Base-by-base conservation (phyloP, 2,888 invertebrate genomes). In the Leucophenga maculata region DNA sequence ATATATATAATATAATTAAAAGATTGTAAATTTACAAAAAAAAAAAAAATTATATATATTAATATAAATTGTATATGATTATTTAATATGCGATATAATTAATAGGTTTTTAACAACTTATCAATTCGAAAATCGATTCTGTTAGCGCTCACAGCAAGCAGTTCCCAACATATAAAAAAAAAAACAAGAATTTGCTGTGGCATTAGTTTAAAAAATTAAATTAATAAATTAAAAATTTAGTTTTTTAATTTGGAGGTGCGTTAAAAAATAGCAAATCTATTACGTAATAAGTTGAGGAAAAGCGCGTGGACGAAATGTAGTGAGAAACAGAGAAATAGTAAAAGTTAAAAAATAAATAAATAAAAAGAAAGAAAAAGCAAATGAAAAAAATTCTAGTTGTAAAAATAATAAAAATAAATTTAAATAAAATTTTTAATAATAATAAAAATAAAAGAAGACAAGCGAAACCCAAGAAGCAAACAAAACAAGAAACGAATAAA, bases 401-500 rank as follows among this genome's bases (percentile, higher is more conserved):
- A 59, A 67, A 48, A 72, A 62, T 14, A 60, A 69, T 74, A 60
- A 69, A 72, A 71, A 71, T 66, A 68, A 70, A 39, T 39, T 74
- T 76, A 73, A 72, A 74, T 75, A 67, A 74, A 60, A 75, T 74
- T 69, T 72, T 48, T 72, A 75, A 70, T 26, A 74, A 66, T 18
- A 70, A 73, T 65, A 59, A 50, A 44, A 18, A 69, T 50, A 74
- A 70, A 69, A 73, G 71, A 73, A 67, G 71, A 73, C 46, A 65
- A 68, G 71, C 69, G 75, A 50, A 39, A 67, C 57, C 55, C 67
- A n/a, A n/a, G 67, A 50, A 48, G 55, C 68, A 68, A 65, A 75
- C 69, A 26, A 65, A 76, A 76, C 79, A 83, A 80, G 74, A 77
- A 74, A 80, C 77, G 83, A 78, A 82, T 26, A 77, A 82, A 79